Evolutionary conservation across 1,140 invertebrate species (phyloP).

Genomic region (Dinoponera quadriceps): DNA sequence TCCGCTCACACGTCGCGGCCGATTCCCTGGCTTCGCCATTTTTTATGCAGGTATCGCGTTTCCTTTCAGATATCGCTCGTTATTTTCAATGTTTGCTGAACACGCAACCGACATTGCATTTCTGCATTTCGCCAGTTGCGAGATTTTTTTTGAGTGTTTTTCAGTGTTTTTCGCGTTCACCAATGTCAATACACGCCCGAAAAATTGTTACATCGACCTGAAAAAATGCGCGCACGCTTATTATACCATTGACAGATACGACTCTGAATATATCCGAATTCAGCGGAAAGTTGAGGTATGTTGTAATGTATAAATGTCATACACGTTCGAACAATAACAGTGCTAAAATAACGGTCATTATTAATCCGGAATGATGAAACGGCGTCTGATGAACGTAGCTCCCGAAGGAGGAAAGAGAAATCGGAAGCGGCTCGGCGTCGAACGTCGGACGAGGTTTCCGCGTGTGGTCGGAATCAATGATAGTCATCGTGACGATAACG

Average conservation of each 20-base stretch:
- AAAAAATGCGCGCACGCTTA: neutral
- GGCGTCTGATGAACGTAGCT: neutral
- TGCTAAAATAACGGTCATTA: neutral
- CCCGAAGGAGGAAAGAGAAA: neutral
- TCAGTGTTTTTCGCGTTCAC: neutral
- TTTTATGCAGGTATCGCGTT: slow-evolving; percentile 35
- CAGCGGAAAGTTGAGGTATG: neutral
- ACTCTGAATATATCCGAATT: neutral
- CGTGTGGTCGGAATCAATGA: too few relatives aligned
- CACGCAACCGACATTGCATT: slow-evolving; percentile 8
- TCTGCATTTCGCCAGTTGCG: slow-evolving; percentile 5
- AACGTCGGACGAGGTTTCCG: too few relatives aligned
- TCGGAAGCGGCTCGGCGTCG: too few relatives aligned
- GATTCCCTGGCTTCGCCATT: neutral
- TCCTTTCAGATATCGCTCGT: slow-evolving; percentile 34
- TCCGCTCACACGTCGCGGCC: neutral
- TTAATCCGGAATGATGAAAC: neutral
- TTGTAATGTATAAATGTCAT: neutral
- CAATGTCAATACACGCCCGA: slow-evolving; percentile 25
- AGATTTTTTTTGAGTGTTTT: too few relatives aligned
- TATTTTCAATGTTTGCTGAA: slow-evolving; percentile 39
- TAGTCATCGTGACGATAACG: too few relatives aligned
- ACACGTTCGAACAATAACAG: neutral
- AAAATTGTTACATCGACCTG: neutral
- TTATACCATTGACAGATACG: neutral